Conservation (phyloP, 1,140 invertebrate genomes). For the Ceratina calcarata region DNA sequence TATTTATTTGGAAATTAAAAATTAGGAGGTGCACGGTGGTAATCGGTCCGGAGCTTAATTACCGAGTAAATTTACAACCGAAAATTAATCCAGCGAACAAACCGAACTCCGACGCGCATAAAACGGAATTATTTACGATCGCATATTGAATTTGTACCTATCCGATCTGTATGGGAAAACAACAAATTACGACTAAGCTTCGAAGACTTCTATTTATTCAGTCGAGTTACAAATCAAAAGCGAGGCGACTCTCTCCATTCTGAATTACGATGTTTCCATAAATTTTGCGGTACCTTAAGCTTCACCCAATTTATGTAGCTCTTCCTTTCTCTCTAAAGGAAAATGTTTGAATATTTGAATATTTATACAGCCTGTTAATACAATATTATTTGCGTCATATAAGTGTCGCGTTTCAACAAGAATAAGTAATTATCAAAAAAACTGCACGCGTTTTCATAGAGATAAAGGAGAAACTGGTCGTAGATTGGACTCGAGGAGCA, state of each 20-base stretch:
- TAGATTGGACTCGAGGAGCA: not conserved
- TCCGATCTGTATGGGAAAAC: not conserved
- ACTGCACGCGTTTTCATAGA: not conserved
- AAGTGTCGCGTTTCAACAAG: too few species aligned
- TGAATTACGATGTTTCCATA: not conserved
- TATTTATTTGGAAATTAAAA: slow-evolving; percentile 12
- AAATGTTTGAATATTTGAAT: too few species aligned
- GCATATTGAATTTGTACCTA: slow-evolving; percentile 31
- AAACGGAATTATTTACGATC: slow-evolving; percentile 33
- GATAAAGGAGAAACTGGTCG: not conserved
- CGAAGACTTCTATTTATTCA: slow-evolving; percentile 14
- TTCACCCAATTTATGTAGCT: too few species aligned
- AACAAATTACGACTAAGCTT: slow-evolving; percentile 5
- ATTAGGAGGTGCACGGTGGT: slow-evolving; percentile 9
- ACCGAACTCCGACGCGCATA: slow-evolving; percentile 1
- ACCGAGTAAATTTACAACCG: slow-evolving; percentile 32
- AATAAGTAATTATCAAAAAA: too few species aligned
- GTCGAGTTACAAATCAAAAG: slow-evolving; percentile 15
- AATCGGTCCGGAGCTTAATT: slow-evolving; percentile 8
- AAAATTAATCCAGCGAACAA: slow-evolving; percentile 19
- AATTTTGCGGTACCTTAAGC: not conserved
- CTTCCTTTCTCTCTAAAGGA: not conserved
- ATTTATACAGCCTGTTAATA: not conserved
- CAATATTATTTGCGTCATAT: too few species aligned
- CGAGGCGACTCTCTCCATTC: not conserved